Conservation (phyloP, 2,888 invertebrate genomes). For the Caenorhabditis imperialis region DNA sequence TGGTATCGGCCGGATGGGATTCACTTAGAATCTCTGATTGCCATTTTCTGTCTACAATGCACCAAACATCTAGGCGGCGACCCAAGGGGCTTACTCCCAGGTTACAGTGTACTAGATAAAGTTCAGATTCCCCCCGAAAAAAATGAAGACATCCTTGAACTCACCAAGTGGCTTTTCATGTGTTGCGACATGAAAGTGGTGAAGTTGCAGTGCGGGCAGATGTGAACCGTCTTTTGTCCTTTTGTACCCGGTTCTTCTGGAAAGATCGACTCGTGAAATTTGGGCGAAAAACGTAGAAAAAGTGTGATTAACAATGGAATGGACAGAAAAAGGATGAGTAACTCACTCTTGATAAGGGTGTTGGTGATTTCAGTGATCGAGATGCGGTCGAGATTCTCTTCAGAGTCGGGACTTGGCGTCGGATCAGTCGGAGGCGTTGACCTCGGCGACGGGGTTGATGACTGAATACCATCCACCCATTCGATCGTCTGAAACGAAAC, state of each 20-base stretch:
- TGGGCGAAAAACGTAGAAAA: no score
- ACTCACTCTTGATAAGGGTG: conserved; percentile 37
- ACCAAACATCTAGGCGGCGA: no score
- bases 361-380: conserved; percentile 49
- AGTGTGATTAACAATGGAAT: no score
- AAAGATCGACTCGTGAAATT: no score
- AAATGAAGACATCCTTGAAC: conserved; percentile 39
- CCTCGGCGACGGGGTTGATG: conserved; percentile 58
- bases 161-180: conserved; percentile 77
- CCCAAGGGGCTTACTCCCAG: no score
- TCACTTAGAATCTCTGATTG: no score
- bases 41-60: no score
- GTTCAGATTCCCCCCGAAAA: no score
- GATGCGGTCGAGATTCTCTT: conserved; percentile 13
- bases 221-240: conserved; percentile 65
- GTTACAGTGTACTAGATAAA: conserved; percentile 36
- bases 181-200: conserved; percentile 78
- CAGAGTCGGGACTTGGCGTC: conserved; percentile 50
- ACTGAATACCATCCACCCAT: conserved; percentile 58
- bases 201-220: conserved; percentile 78
- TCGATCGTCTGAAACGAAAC: conserved; percentile 59
- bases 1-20: background rate
- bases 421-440: conserved; percentile 52
- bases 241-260: conserved; percentile 38
- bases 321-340: no score